Evolutionary conservation across 2,113 vertebrate genomes (phyloP), one percentile per base, ranked within the genome.

Genomic region (Eira barbara): DNA sequence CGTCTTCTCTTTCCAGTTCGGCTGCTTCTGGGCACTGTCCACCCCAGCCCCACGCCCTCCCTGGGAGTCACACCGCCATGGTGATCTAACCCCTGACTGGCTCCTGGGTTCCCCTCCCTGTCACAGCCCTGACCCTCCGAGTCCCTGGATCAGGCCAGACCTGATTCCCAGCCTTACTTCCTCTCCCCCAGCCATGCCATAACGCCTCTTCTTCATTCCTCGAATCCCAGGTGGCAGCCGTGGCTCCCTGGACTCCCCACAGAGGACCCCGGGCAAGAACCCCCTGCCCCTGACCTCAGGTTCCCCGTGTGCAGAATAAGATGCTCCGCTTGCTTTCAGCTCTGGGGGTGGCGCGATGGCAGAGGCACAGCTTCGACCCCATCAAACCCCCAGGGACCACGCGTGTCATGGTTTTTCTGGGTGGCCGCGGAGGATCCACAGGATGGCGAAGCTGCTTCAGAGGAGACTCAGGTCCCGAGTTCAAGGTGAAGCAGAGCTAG

Each of bases 381-480:
- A 7, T 57, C n/a, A 29, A 4, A 12, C 18, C 10, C 3, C 47
- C 49, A 34, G 67, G 18, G 6, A 14, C 52, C 52, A 6, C 8
- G 1, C 0, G 4, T 17, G n/a, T 67, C 69, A 20, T 4, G 17
- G 6, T 20, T 27, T 21, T 0, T 8, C 10, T 13, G 6, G 4
- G 85, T 0, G 57, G 4, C 20, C 67, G 8, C 3, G 0, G 34
- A 69, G 17, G 67, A 15, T 21, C 71, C 39, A 25, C 5, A 21
- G 71, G 36, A 63, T 71, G 10, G 71, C 9, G 17, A 34, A 21
- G 76, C 47, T 11, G 47, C 31, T 52, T 49, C 17, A 6, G 6
- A 49, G 45, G 76, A 52, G 45, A 34, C 29, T 20, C 42, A 34
- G 10, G 29, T 34, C 34, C 29, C 15, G 20, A 23, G 27, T 34